phyloP scores from a whole-genome alignment of 2,797 vertebrate species.

The Carcharodon carcharias region DNA sequence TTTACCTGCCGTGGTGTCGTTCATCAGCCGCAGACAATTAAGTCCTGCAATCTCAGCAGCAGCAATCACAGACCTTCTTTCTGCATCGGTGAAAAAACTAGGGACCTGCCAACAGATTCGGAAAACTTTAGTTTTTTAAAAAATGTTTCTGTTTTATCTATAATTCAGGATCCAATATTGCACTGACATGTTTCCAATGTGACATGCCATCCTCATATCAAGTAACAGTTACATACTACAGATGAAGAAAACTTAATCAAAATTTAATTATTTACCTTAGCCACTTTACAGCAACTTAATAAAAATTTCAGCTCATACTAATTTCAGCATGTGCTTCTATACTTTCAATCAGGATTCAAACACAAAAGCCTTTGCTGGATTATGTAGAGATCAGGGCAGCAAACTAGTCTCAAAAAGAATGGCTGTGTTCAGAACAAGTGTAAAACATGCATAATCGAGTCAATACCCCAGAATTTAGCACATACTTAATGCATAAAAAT shows the following conservation, averaged over 20 bases:
- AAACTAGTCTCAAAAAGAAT: background rate
- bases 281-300: background rate
- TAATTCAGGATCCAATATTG: background rate
- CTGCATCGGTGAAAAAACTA: slow-evolving; percentile 65
- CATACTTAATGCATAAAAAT: background rate
- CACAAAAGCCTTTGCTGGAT: background rate
- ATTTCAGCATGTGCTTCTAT: background rate
- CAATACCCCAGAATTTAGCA: background rate
- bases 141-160: background rate
- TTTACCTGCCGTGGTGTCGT: slow-evolving; percentile 68
- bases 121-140: background rate
- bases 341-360: background rate
- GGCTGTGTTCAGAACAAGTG: background rate
- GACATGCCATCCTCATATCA: background rate
- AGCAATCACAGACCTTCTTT: slow-evolving; percentile 66
- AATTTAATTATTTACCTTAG: background rate
- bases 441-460: background rate
- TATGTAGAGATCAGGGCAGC: background rate
- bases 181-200: background rate
- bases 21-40: slow-evolving; percentile 68
- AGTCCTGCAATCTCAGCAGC: slow-evolving; percentile 67
- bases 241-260: background rate
- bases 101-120: slow-evolving; percentile 54
- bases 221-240: background rate
- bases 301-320: background rate